A percentile compares a stretch with the other conserved stretches of the same genome.
Evolutionary conservation across 2,888 invertebrate genomes (phyloP).

Genomic region (Cantharis nigra): DNA sequence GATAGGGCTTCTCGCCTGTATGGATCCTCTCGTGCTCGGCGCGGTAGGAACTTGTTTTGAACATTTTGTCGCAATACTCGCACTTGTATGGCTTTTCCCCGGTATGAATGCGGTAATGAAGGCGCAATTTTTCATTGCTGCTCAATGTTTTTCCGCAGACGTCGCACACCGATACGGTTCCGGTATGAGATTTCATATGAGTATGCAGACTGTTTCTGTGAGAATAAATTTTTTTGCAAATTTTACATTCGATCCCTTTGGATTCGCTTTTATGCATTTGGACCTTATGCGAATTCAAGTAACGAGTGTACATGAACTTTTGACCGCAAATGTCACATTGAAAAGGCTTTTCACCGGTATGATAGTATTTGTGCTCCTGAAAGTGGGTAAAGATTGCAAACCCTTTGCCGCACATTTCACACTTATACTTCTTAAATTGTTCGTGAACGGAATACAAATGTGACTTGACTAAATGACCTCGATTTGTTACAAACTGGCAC

Average conservation of each 20-base stretch:
- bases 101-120: slow-evolving; percentile 44
- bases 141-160: slow-evolving; percentile 51
- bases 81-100: slow-evolving; percentile 39
- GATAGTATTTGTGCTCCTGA: slow-evolving; percentile 54
- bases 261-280: slow-evolving; percentile 54
- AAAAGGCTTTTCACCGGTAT: slow-evolving; percentile 60
- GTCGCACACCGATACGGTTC: slow-evolving; percentile 57
- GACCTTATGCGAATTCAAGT: slow-evolving; percentile 59
- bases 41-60: slow-evolving; percentile 62
- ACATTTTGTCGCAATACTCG: slow-evolving; percentile 43
- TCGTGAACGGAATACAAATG: slow-evolving; percentile 48
- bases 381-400: slow-evolving; percentile 55
- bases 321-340: slow-evolving; percentile 60
- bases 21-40: slow-evolving; percentile 66
- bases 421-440: slow-evolving; percentile 56
- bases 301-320: slow-evolving; percentile 60
- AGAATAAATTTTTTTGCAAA: slow-evolving; percentile 52
- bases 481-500: slow-evolving; percentile 42
- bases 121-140: slow-evolving; percentile 50
- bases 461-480: slow-evolving; percentile 43
- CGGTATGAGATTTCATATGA: slow-evolving; percentile 55
- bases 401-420: slow-evolving; percentile 56
- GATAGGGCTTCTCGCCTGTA: slow-evolving; percentile 54
- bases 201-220: slow-evolving; percentile 47
- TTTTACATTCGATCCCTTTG: slow-evolving; percentile 52